Evolutionary conservation across 1,140 invertebrate species (phyloP), one percentile per base, ranked within the genome.

Genomic region (Drosophila kikkawai): DNA sequence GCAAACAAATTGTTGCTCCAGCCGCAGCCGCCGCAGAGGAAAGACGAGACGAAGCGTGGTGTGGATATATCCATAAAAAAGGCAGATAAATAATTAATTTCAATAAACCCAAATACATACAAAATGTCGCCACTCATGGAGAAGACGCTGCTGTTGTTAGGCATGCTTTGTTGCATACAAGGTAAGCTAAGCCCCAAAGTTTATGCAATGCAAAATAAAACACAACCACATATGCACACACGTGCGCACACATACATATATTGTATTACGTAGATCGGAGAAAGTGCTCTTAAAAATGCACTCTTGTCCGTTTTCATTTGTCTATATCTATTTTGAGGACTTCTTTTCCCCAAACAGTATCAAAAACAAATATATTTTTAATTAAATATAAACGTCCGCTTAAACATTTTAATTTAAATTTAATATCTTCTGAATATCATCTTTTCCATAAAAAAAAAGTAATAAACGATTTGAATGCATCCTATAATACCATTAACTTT

Each of bases 101-200:
- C 8, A 60, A 75, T 39, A 55, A 67, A 36, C 37, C 26, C 26
- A 69, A 81, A 61, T 64, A 50, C 51, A 71, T 22, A 58, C 36
- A 75, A 56, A 78, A 92, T 92, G 91, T 88, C 91, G 70, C 91
- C 91, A 47, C 77, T 91, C 69, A 71, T 88, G 81, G 86, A 92
- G 63, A 92, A 91, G 77, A 79, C 66, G 68, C 36, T 92, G 73
- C 66, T 92, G 42, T 58, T 92, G 50, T 65, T 92, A 68, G 91
- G 86, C 77, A 51, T 88, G 45, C 68, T 92, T 55, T 92, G 86
- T 77, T 92, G 91, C 78, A 83, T 92, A 80, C 91, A 92, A 83
- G 86, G 91, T 92, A 79, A 85, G 81, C 45, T 91, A 76, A 85
- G 81, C 48, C 39, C 58, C 50, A 37, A 48, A 51, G 56, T 81